Conservation (phyloP, 2,113 vertebrate genomes). For the mouse (Mus musculus) region GRCm39 chr1:66636501-66637000, state of each 20-base stretch:
- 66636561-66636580: not conserved
- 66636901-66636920: not conserved
- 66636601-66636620: not conserved
- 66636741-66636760: not conserved
- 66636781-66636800: not conserved
- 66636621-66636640: not conserved
- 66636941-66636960: not conserved
- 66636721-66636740: not conserved
- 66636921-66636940: not conserved
- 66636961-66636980: not conserved
- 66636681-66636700: not conserved
- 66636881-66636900: constrained; percentile 43
- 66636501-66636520: not conserved
- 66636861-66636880: constrained; percentile 7
- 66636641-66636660: not conserved
- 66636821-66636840: not conserved
- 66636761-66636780: not conserved
- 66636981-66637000: constrained; percentile 16
- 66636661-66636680: not conserved
- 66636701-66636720: not conserved
- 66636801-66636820: not conserved
- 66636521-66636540: accelerated
- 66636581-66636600: not conserved
- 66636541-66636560: not conserved
- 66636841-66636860: not conserved